Evolutionary conservation across 2,888 invertebrate genomes (phyloP).

Genomic region (Cryptus armator): DNA sequence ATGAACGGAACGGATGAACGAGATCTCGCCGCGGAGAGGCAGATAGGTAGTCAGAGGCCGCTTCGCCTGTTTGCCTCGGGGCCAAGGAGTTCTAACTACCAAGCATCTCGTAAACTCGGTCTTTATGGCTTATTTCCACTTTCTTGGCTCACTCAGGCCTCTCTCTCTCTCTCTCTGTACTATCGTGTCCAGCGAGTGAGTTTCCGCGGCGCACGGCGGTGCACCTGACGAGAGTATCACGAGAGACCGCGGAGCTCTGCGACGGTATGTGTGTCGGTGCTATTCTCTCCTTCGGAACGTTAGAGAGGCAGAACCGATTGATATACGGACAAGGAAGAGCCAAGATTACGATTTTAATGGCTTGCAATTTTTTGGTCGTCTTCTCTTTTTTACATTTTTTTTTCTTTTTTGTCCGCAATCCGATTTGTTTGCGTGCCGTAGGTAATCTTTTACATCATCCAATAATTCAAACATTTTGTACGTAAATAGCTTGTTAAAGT

Average conservation of each 20-base stretch:
- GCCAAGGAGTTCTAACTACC: conserved; percentile 41
- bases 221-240: neutral
- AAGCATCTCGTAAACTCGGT: conserved; percentile 62
- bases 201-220: conserved; percentile 17
- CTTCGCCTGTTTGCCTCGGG: conserved; percentile 34
- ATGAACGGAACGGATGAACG: conserved; percentile 9
- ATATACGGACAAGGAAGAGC: conserved; percentile 7
- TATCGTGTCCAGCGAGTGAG: conserved; percentile 24
- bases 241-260: neutral
- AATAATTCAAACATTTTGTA: too few species aligned
- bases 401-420: neutral
- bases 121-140: conserved; percentile 63
- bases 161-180: conserved; percentile 1
- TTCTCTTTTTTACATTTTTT: neutral
- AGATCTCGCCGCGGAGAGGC: neutral
- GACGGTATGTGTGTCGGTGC: neutral
- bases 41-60: neutral
- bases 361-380: neutral
- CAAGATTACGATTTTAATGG: neutral
- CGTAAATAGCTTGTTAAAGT: too few species aligned
- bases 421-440: neutral
- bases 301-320: conserved; percentile 2
- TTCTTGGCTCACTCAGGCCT: conserved; percentile 38
- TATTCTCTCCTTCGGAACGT: conserved; percentile 1
- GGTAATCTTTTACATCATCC: too few species aligned